Conservation (phyloP, 2,888 invertebrate species). For the Empis livida region DNA sequence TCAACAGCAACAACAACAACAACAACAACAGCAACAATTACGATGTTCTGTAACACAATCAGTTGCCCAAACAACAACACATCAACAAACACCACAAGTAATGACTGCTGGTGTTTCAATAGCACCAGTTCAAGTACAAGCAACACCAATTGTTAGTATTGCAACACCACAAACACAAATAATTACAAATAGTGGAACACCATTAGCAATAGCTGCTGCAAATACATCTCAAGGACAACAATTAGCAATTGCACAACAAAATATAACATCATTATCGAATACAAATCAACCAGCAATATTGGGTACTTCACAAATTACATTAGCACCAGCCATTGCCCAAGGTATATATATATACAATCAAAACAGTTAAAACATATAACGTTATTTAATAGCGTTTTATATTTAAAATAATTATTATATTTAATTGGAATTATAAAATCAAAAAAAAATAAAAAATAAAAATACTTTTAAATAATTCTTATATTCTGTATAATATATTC, state of each 20-base stretch:
- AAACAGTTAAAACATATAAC: no score
- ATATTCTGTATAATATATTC: neutral
- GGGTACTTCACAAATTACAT: slow-evolving; percentile 21
- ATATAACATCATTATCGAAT: slow-evolving; percentile 16
- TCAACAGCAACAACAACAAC: slow-evolving; percentile 36
- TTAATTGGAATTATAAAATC: no score
- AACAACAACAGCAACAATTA: slow-evolving; percentile 4
- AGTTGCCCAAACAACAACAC: slow-evolving; percentile 42
- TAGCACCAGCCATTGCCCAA: slow-evolving; percentile 17
- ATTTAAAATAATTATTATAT: no score
- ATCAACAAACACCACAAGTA: slow-evolving; percentile 38
- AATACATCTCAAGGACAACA: slow-evolving; percentile 18
- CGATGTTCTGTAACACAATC: slow-evolving; percentile 42
- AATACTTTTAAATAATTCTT: no score
- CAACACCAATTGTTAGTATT: slow-evolving; percentile 46
- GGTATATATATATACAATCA: no score
- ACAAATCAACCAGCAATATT: slow-evolving; percentile 16
- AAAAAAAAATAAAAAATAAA: no score
- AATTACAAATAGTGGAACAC: slow-evolving; percentile 15
- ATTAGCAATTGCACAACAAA: slow-evolving; percentile 17
- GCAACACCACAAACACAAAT: slow-evolving; percentile 34
- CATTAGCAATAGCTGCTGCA: slow-evolving; percentile 16
- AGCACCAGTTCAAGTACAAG: slow-evolving; percentile 40
- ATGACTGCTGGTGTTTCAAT: slow-evolving; percentile 42
- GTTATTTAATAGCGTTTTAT: neutral